Conservation (phyloP, 2,888 invertebrate species). For the Campoletis raptor region DNA sequence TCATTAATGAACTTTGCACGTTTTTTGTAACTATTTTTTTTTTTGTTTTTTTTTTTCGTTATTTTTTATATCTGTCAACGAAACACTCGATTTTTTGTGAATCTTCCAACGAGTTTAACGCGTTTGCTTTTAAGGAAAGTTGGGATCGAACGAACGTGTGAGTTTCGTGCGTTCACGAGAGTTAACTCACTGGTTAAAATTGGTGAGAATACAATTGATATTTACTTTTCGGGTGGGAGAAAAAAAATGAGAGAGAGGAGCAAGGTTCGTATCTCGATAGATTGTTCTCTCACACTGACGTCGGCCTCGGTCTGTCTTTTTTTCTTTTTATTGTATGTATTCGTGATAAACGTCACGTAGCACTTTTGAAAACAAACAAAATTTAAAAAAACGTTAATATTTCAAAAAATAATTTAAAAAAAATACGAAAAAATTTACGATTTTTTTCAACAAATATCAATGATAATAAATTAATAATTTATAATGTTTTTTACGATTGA, state of each 20-base stretch:
- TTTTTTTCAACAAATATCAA: not conserved
- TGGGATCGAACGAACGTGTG: not conserved
- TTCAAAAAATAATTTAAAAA: not conserved
- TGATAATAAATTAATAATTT: not conserved
- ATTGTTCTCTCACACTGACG: constrained; percentile 48
- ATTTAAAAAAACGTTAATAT: not conserved
- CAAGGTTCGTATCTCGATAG: constrained; percentile 35
- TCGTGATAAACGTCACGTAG: constrained; percentile 66
- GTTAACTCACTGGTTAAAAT: constrained; percentile 45
- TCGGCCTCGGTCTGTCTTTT: constrained; percentile 49
- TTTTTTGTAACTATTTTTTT: not conserved
- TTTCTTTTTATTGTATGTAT: constrained; percentile 13
- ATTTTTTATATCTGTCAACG: not conserved
- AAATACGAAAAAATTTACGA: not conserved
- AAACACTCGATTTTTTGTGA: constrained; percentile 1
- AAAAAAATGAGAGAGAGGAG: not conserved
- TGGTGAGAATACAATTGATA: constrained; percentile 54
- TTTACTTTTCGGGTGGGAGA: constrained; percentile 57
- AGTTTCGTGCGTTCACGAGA: constrained; percentile 43
- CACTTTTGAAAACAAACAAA: not conserved
- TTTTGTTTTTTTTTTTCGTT: not conserved
- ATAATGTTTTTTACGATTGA: not conserved
- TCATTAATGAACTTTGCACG: constrained; percentile 29
- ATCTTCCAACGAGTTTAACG: not conserved
- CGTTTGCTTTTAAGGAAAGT: not conserved